Conservation (phyloP, 2,888 invertebrate species). For the Fissipunctia ypsillon region DNA sequence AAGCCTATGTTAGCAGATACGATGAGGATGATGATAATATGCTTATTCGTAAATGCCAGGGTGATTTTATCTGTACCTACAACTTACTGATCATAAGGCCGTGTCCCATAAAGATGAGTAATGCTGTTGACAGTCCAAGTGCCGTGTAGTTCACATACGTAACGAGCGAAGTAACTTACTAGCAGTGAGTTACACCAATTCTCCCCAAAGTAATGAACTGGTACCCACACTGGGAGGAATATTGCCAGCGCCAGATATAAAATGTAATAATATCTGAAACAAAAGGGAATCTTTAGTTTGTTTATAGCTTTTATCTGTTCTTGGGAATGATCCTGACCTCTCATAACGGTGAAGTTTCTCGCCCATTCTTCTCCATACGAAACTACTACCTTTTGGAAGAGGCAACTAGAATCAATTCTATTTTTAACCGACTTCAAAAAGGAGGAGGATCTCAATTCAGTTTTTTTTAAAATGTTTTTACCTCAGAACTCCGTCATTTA, state of each 20-base stretch:
- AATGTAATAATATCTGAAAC: slow-evolving; percentile 88
- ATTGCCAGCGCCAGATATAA: slow-evolving; percentile 91
- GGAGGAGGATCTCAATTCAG: no score
- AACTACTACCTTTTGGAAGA: no score
- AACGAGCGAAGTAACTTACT: slow-evolving; percentile 91
- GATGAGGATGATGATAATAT: neutral
- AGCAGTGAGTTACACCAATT: slow-evolving; percentile 90
- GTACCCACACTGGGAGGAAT: slow-evolving; percentile 91
- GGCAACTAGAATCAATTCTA: no score
- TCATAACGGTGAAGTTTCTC: no score
- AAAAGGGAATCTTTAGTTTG: neutral
- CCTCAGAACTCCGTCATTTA: no score
- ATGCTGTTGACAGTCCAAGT: slow-evolving; percentile 96
- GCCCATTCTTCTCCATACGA: no score
- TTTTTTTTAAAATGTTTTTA: no score
- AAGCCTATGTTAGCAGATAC: neutral
- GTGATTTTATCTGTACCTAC: neutral
- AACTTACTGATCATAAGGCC: slow-evolving; percentile 94
- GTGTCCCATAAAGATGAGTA: slow-evolving; percentile 94
- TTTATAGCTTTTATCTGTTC: neutral
- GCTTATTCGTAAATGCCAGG: neutral
- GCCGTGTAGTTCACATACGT: slow-evolving; percentile 91
- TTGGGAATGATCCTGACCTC: neutral
- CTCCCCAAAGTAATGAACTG: slow-evolving; percentile 93
- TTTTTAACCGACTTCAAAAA: no score